Conservation (phyloP, 1,140 invertebrate species). For the Papilio dardanus region DNA sequence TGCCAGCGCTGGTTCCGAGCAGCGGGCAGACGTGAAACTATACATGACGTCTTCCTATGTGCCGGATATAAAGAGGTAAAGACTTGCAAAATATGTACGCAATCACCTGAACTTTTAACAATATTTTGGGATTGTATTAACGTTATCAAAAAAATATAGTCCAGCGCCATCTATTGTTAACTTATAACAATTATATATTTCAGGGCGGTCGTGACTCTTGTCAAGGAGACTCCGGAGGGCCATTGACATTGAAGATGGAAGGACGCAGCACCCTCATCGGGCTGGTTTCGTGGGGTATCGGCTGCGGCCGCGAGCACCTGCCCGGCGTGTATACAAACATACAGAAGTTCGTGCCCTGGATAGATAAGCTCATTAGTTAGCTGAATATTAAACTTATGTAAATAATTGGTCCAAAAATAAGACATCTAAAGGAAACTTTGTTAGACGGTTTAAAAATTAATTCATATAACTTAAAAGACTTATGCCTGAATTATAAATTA, state of each 20-base stretch:
- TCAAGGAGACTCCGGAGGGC: conserved; percentile 93
- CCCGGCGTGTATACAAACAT: conserved; percentile 96
- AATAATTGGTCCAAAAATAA: neutral
- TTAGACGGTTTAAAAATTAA: neutral
- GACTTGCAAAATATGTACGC: neutral
- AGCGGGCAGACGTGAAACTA: conserved; percentile 93
- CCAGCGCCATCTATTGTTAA: neutral
- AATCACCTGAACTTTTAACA: neutral
- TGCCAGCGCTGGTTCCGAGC: conserved; percentile 96
- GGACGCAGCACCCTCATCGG: conserved; percentile 93
- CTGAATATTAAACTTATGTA: neutral
- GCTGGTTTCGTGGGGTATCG: conserved; percentile 95
- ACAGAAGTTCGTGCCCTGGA: conserved; percentile 96
- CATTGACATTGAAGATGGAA: conserved; percentile 90
- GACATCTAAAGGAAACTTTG: neutral
- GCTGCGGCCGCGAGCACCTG: conserved; percentile 94
- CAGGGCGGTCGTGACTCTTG: conserved; percentile 88
- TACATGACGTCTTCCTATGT: conserved; percentile 96
- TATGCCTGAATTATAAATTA: neutral
- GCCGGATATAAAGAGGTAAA: conserved; percentile 93
- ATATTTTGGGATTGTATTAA: too few species aligned
- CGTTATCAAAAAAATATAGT: too few species aligned
- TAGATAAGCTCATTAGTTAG: conserved; percentile 84
- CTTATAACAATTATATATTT: conserved; percentile 42
- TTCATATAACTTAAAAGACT: neutral